Base-by-base conservation (phyloP, 1,140 invertebrate genomes). In the Bombus vancouverensis region DNA sequence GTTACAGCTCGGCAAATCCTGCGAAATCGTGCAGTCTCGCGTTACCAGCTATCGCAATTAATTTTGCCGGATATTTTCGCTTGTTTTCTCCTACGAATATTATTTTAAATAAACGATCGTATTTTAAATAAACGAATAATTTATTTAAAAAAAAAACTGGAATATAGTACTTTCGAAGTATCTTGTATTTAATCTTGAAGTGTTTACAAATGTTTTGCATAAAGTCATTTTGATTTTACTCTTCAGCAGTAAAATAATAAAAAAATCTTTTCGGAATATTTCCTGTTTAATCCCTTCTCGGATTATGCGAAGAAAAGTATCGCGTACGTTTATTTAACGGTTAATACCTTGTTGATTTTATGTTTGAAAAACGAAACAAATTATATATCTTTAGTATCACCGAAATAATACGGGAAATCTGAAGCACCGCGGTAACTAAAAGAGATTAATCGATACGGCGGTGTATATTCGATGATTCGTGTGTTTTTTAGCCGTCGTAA, bases 41-140 rank as follows among this genome's bases (percentile, higher is more conserved):
- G n/a, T 74, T 47, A 25, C 72, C 2, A 74, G 73, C 57, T 75
- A 28, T 34, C 73, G 32, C 10, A 57, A 75, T 75, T 75, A 57
- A 47, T 75, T 75, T 53, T 53, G 1, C 1, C 1, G 18, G 0
- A 22, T 53, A 32, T n/a, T 32, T 32, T 32, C 1, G 4, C 65
- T 12, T 13, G 10, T 62, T 12, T 13, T 12, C 59, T 62, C 3
- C 28, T 12, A 13, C 59, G 4, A n/a, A 53, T 53, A 22, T 53
- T 22, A 53, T 53, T 53, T 53, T 53, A 22, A 22, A 22, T 53
- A 22, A 22, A 53, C 47, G 18, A 8, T 0, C 47, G 47, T 22
- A 53, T 53, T 53, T 53, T 53, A 22, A 22, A 22, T 53, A 22
- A 22, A 53, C 47, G 18, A 53, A 22, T 18, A 53, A 53, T 53